Base-by-base conservation (phyloP, 2,888 invertebrate species). In the Ormia ochracea region DNA sequence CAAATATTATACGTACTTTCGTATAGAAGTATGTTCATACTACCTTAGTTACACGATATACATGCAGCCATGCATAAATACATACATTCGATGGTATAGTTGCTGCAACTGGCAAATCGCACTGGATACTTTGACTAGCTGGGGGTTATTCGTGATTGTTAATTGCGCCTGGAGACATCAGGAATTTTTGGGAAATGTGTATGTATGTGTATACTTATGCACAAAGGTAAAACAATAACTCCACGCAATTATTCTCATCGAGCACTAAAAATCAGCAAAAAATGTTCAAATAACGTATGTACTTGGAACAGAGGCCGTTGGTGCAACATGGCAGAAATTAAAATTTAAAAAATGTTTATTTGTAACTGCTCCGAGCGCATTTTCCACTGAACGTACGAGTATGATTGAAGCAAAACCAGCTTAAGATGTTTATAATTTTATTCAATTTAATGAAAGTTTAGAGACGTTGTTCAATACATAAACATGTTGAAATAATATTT, bases 111-210 rank as follows among this genome's bases (percentile, higher is more conserved):
- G 56, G 56, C 73, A 45, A 63, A 81, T 38, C 69, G 45, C 63
- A 68, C 81, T 69, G 26, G 54, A 43, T 73, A 23, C 43, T n/a
- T n/a, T n/a, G n/a, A 81, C 78, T 82, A 61, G 81, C 84, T 84
- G 74, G 82, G 78, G 85, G 83, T 84, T 82, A 83, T 85, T 86
- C 86, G 86, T 86, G 86, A 86, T 86, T 84, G 85, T 82, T 83
- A 83, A 84, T 82, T 83, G 77, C 76, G 84, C 86, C 84, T 82
- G 82, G 63, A 84, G 86, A 83, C 82, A 85, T 86, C 86, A 86
- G 86, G 86, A 85, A 82, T 85, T 84, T n/a, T 83, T 82, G 81
- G 82, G 75, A 84, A 83, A 83, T 72, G 33, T 54, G 38, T 61
- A 43, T 63, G 48, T 69, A 5, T 50, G 7, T 52, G 41, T 65